These are phyloP conservation scores for Aricia artaxerxes DNA, from an alignment of 2,888 invertebrate genomes.

Conservation along the genomic window DNA sequence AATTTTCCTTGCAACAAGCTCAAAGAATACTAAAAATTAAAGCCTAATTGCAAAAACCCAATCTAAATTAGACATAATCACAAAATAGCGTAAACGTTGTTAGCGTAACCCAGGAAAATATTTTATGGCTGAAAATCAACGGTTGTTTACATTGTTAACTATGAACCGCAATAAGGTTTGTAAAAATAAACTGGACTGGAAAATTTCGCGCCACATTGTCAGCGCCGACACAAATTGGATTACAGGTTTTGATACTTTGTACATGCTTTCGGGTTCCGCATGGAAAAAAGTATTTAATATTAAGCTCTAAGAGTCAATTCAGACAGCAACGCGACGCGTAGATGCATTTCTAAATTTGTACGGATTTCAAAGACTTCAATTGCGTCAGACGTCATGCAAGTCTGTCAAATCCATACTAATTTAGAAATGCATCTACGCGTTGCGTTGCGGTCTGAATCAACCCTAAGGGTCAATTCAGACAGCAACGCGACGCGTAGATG, in stretches of 20 bases:
- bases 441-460: no score
- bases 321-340: no score
- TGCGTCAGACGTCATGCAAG: no score
- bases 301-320: no score
- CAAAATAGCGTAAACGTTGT: neutral
- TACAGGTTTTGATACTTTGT: slow-evolving; percentile 16
- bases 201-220: slow-evolving; percentile 24
- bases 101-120: slow-evolving; percentile 9
- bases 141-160: slow-evolving; percentile 17
- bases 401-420: no score
- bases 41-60: neutral
- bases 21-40: neutral
- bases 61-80: slow-evolving; percentile 2
- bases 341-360: no score
- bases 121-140: slow-evolving; percentile 16
- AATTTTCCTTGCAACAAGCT: neutral
- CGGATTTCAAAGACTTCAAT: no score
- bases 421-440: no score
- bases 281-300: neutral
- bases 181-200: slow-evolving; percentile 16
- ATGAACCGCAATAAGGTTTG: slow-evolving; percentile 21
- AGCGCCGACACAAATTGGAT: slow-evolving; percentile 23
- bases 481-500: no score
- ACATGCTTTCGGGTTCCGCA: neutral
- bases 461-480: no score